phyloP scores from a whole-genome alignment of 2,113 vertebrate species.

The Tonatia bakeri region DNA sequence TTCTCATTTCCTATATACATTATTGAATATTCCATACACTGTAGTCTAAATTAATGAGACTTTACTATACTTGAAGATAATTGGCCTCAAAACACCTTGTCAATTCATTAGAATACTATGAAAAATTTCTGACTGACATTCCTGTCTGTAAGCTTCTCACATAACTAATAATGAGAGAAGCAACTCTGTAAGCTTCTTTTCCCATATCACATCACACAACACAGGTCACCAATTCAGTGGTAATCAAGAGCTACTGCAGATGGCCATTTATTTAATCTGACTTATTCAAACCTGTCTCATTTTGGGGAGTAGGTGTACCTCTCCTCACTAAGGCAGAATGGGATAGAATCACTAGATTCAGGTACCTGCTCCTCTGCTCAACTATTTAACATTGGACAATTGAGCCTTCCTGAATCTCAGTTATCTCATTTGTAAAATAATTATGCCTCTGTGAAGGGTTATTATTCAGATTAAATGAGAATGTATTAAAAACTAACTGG shows the following conservation, averaged over 20 bases:
- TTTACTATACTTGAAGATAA: background rate
- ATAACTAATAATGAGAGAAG: too few relatives aligned
- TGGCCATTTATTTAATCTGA: constrained; percentile 30
- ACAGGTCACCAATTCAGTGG: constrained; percentile 6
- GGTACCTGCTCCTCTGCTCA: background rate
- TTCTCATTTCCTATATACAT: background rate
- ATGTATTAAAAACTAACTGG: background rate
- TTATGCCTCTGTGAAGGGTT: background rate
- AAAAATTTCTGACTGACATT: background rate
- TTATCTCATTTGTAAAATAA: constrained; percentile 30
- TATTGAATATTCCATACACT: constrained; percentile 7
- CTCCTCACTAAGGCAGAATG: background rate
- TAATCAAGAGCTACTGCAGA: background rate
- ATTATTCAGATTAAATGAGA: background rate
- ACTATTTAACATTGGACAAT: background rate
- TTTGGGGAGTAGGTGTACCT: background rate
- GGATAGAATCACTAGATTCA: background rate
- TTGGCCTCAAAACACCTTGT: background rate
- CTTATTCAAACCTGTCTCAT: background rate
- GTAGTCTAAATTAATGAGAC: background rate
- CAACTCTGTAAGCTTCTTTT: background rate
- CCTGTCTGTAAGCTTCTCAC: background rate
- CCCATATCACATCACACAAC: background rate
- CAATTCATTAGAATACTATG: constrained; percentile 10
- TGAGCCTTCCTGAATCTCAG: background rate